These are phyloP conservation scores for Phylloscopus trochilus DNA, from an alignment of 2,113 vertebrate species.

Conservation along the genomic window DNA sequence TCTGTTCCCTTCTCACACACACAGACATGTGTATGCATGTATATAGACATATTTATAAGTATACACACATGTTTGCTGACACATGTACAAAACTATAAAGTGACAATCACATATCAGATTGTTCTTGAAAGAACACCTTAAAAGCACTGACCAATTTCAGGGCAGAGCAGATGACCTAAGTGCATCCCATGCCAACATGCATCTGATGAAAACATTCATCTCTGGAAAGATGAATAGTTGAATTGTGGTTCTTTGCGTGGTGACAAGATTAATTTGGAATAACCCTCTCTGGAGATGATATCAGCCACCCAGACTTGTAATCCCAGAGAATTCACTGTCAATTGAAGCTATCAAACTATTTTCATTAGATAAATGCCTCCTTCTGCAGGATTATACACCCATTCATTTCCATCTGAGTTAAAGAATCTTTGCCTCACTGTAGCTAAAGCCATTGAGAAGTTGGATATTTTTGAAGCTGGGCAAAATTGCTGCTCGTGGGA, in stretches of 20 bases:
- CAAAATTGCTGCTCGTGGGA: neutral
- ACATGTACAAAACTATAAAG: neutral
- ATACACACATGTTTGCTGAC: neutral
- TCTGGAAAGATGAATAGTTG: neutral
- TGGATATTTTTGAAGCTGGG: neutral
- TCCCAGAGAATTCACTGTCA: neutral
- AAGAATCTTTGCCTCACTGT: neutral
- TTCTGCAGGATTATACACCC: neutral
- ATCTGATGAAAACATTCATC: neutral
- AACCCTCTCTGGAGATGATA: neutral
- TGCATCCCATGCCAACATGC: neutral
- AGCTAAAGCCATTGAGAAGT: neutral
- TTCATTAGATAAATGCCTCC: neutral
- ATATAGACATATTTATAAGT: neutral
- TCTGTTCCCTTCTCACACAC: neutral
- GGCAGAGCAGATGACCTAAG: neutral
- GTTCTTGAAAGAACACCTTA: neutral
- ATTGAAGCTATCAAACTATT: neutral
- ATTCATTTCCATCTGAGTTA: neutral
- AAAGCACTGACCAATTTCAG: neutral
- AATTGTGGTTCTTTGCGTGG: neutral
- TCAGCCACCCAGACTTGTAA: neutral
- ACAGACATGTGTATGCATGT: rapidly evolving
- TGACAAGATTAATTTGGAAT: neutral
- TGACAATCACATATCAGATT: neutral